A percentile compares a stretch with the other conserved stretches of the same genome.
Conservation (phyloP, 2,797 vertebrate species). For the Vireo griseus region DNA sequence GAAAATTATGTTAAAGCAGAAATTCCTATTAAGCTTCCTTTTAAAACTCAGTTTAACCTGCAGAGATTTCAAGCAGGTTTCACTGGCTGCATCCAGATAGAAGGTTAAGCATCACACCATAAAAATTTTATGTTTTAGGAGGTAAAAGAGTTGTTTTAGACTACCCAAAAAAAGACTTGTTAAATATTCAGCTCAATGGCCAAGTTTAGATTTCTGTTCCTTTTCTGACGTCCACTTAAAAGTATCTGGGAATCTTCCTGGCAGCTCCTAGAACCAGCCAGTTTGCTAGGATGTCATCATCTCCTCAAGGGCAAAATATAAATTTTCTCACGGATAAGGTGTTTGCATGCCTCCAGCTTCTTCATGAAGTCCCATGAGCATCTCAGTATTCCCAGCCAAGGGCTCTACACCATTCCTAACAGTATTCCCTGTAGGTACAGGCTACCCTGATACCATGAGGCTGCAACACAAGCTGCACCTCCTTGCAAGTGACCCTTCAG, state of each 20-base stretch:
- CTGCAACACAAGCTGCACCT: background rate
- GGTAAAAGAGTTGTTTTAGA: background rate
- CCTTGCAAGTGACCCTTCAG: background rate
- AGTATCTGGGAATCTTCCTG: background rate
- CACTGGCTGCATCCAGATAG: background rate
- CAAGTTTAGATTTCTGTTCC: background rate
- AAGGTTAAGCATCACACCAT: background rate
- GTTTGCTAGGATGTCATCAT: background rate
- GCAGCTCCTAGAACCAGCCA: background rate
- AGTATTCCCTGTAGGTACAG: background rate
- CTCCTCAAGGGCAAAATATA: background rate
- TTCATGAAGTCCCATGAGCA: background rate
- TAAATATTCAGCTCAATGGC: background rate
- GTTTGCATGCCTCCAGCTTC: background rate
- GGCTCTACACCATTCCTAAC: background rate
- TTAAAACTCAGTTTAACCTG: background rate
- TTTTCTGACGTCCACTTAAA: background rate
- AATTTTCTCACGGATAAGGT: background rate
- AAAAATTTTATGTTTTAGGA: background rate
- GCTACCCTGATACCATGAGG: background rate
- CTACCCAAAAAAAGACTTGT: background rate
- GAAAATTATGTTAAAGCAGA: background rate
- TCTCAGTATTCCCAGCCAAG: accelerated
- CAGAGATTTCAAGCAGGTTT: background rate
- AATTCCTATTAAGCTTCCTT: background rate